These are phyloP conservation scores for Miltochrista miniata DNA, from an alignment of 2,888 invertebrate genomes.

Conservation along the genomic window DNA sequence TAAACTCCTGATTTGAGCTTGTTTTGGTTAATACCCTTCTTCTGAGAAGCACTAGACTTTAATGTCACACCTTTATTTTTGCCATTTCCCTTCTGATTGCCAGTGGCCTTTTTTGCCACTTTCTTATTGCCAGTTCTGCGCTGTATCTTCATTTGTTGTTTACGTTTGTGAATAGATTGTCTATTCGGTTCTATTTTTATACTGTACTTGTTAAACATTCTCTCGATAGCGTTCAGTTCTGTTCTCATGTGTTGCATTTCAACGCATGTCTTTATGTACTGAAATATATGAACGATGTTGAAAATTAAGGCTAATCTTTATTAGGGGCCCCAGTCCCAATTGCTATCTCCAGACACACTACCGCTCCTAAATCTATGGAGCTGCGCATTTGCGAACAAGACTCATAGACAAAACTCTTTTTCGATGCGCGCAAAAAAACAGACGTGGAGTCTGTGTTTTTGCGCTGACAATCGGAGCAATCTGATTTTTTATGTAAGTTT, in stretches of 20 bases:
- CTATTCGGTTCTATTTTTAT: not conserved
- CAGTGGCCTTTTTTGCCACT: not conserved
- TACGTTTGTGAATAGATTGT: not conserved
- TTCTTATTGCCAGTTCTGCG: not conserved
- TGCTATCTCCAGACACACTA: too few species aligned
- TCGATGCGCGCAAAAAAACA: too few species aligned
- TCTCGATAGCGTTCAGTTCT: not conserved
- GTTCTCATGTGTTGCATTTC: slow-evolving; percentile 3
- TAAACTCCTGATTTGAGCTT: not conserved
- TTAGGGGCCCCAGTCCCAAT: too few species aligned
- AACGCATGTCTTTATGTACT: not conserved
- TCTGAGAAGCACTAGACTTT: not conserved
- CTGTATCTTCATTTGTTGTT: not conserved
- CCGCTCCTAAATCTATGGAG: too few species aligned
- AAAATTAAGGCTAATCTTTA: too few species aligned
- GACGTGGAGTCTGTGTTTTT: too few species aligned
- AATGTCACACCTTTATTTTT: not conserved
- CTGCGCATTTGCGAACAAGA: too few species aligned
- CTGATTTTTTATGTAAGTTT: too few species aligned
- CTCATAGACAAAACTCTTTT: too few species aligned
- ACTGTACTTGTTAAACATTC: not conserved
- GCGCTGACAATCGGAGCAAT: too few species aligned
- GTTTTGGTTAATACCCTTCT: not conserved
- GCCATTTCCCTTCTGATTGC: not conserved
- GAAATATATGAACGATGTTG: not conserved